Conservation (phyloP, 2,797 vertebrate species). For the Eulemur albifrons region DNA sequence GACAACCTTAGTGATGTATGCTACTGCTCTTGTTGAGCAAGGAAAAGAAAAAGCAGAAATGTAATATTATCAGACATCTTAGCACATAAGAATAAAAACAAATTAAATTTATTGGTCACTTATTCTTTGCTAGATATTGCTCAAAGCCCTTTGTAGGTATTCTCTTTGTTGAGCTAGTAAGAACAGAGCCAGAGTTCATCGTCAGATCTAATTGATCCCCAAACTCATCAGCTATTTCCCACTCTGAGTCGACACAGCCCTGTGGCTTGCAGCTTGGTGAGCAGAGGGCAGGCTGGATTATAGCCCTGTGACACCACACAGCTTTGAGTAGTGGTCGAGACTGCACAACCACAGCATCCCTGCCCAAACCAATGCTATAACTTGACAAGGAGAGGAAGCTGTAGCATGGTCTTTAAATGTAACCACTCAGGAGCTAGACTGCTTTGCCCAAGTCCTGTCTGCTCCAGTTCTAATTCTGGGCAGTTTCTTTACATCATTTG, state of each 20-base stretch:
- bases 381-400: not conserved
- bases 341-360: not conserved
- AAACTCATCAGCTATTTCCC: not conserved
- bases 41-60: not conserved
- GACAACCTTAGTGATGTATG: not conserved
- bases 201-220: not conserved
- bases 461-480: not conserved
- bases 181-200: not conserved
- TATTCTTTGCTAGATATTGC: not conserved
- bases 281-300: not conserved
- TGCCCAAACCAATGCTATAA: not conserved
- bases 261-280: not conserved
- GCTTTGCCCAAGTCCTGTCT: not conserved
- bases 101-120: not conserved
- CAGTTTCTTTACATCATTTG: not conserved
- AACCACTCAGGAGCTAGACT: not conserved
- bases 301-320: too few species aligned
- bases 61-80: not conserved
- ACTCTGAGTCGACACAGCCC: not conserved
- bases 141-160: not conserved
- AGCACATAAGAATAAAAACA: not conserved
- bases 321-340: not conserved
- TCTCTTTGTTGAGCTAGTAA: not conserved
- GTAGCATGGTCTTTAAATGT: not conserved
- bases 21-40: not conserved